Evolutionary conservation across 2,113 vertebrate genomes (phyloP).

Genomic region (Barnardius zonarius): DNA sequence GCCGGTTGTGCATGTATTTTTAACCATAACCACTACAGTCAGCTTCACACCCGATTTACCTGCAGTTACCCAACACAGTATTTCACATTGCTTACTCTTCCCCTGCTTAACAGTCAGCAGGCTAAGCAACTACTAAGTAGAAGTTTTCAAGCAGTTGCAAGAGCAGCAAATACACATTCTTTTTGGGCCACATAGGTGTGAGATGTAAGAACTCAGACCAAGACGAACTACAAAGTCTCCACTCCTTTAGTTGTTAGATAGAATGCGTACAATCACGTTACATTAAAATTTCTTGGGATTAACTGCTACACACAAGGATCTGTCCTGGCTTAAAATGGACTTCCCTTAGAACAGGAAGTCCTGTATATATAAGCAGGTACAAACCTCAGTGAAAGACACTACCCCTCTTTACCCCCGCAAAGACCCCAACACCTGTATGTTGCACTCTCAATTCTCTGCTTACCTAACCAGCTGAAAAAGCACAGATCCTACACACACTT

Average conservation of each 20-base stretch:
- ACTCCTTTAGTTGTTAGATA: not conserved
- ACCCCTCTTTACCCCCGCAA: not conserved
- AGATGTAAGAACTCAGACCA: not conserved
- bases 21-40: not conserved
- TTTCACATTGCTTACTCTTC: not conserved
- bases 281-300: not conserved
- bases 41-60: not conserved
- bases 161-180: not conserved
- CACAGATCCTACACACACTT: not conserved
- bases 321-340: not conserved
- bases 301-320: not conserved
- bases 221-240: not conserved
- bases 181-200: not conserved
- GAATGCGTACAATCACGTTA: no score
- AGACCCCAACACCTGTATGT: not conserved
- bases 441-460: not conserved
- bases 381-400: not conserved
- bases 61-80: not conserved
- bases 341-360: not conserved
- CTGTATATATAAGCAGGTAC: not conserved
- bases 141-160: not conserved
- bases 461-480: not conserved
- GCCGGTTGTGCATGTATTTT: not conserved
- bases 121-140: not conserved
- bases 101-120: not conserved